A percentile compares a stretch with the other conserved stretches of the same genome.
phyloP scores from a whole-genome alignment of 2,888 invertebrate species.

The Orthosia gothica region DNA sequence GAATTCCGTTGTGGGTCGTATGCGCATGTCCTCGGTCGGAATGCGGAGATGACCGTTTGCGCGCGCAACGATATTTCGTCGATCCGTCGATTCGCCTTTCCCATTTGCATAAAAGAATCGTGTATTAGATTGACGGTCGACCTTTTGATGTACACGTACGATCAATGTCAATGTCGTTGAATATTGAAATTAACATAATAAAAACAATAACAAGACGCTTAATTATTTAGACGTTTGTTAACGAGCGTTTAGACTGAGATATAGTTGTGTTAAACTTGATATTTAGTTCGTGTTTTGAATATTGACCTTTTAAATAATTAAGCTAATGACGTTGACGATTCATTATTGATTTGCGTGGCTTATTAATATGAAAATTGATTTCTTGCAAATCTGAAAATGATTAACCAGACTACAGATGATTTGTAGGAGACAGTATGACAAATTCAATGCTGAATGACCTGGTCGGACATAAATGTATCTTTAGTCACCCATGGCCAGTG shows the following conservation, averaged over 20 bases:
- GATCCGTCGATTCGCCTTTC: constrained; percentile 76
- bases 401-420: constrained; percentile 2
- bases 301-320: constrained; percentile 50
- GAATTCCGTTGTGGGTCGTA: constrained; percentile 81
- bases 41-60: constrained; percentile 88
- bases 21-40: constrained; percentile 79
- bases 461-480: constrained; percentile 28
- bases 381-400: constrained; percentile 19
- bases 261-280: constrained; percentile 21
- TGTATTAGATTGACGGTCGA: constrained; percentile 73
- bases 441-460: constrained; percentile 23
- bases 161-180: constrained; percentile 66
- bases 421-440: constrained; percentile 5
- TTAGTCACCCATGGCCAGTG: constrained; percentile 41
- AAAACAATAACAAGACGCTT: constrained; percentile 51
- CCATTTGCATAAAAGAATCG: constrained; percentile 84
- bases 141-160: constrained; percentile 63
- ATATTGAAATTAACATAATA: constrained; percentile 53
- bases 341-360: constrained; percentile 35
- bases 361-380: constrained; percentile 11
- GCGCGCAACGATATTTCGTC: constrained; percentile 72
- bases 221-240: constrained; percentile 46
- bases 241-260: constrained; percentile 41
- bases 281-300: constrained; percentile 13
- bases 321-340: constrained; percentile 24